Evolutionary conservation across 2,797 vertebrate species (phyloP).

Genomic region (Scyliorhinus canicula): DNA sequence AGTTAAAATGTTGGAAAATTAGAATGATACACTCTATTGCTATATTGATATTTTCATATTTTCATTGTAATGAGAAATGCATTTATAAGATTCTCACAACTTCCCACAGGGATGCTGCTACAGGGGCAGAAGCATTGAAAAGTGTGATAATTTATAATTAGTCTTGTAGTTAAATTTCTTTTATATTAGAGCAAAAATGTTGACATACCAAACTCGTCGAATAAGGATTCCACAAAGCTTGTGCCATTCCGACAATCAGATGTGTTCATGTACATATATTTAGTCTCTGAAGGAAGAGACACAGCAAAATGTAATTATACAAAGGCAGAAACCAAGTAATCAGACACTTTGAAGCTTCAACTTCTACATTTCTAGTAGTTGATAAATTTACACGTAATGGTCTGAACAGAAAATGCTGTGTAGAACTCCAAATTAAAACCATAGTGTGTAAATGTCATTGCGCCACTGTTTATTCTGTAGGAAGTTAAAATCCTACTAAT

Average conservation of each 20-base stretch:
- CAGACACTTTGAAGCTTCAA: not conserved
- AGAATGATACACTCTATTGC: not conserved
- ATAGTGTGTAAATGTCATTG: not conserved
- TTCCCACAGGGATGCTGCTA: not conserved
- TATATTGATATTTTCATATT: not conserved
- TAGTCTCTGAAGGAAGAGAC: constrained; percentile 61
- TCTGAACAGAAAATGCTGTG: not conserved
- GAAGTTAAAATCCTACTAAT: not conserved
- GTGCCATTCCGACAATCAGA: constrained; percentile 84
- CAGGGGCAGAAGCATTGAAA: not conserved
- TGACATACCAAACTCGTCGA: constrained; percentile 85
- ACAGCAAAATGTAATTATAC: constrained; percentile 38
- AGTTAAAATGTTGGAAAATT: not conserved
- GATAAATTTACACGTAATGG: not conserved
- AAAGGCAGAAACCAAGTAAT: not conserved
- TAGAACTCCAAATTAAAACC: no score
- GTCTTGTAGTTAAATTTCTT: not conserved
- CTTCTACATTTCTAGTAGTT: not conserved
- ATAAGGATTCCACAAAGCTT: constrained; percentile 95
- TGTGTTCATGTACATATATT: constrained; percentile 88
- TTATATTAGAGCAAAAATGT: not conserved
- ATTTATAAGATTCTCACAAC: not conserved
- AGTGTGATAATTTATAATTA: not conserved
- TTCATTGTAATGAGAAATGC: not conserved
- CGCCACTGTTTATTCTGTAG: not conserved